phyloP scores from a whole-genome alignment of 1,140 invertebrate genomes.

The Thereuonema tuberculata region DNA sequence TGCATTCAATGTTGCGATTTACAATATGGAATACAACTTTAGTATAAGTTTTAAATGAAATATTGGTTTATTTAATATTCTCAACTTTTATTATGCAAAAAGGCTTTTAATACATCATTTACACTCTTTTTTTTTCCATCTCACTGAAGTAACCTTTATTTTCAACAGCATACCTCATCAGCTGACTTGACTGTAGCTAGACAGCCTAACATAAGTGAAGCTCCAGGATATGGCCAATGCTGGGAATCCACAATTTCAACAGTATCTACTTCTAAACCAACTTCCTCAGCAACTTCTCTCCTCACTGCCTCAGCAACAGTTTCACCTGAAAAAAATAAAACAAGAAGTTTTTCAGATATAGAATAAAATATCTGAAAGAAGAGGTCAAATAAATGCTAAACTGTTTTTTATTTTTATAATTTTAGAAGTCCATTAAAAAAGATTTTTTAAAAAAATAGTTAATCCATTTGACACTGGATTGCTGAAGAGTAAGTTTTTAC shows the following conservation, averaged over 20 bases:
- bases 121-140: too few species aligned
- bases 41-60: not conserved
- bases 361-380: not conserved
- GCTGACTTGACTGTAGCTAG: conserved; percentile 31
- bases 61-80: not conserved
- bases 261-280: conserved; percentile 38
- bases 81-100: conserved; percentile 2
- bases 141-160: not conserved
- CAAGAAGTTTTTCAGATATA: too few species aligned
- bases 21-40: not conserved
- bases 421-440: conserved; percentile 1
- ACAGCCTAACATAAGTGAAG: conserved; percentile 42
- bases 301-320: conserved; percentile 39
- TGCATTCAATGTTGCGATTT: conserved; percentile 16
- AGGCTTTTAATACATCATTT: not conserved
- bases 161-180: conserved; percentile 21
- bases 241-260: conserved; percentile 40
- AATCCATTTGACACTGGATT: too few species aligned
- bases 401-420: too few species aligned
- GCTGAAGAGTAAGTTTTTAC: too few species aligned
- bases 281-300: conserved; percentile 44
- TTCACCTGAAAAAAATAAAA: conserved; percentile 38
- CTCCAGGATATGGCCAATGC: conserved; percentile 42
- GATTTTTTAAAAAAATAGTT: too few species aligned
- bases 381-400: too few species aligned